Base-by-base conservation (phyloP, 37 sponge, comb jelly and placozoan species). In the Mnemiopsis leidyi region DNA sequence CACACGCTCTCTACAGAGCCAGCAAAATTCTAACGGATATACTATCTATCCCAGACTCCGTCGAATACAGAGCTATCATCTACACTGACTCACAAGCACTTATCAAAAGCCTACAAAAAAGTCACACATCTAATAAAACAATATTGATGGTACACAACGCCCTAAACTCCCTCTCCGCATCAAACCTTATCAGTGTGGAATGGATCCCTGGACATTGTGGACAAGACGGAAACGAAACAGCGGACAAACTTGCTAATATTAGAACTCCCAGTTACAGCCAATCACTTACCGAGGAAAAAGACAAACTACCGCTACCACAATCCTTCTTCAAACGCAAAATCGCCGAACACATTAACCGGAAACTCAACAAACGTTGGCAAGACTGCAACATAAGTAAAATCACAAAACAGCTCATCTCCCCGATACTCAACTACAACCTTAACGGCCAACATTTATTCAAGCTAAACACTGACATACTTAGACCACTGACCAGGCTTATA, bases 1-100 rank as follows among this genome's bases (percentile, higher is more conserved):
- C 73, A 5, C 73, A 71, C 26, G 73, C 73, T 3, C 16, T 71
- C 5, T 30, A 29, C 26, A 25, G 73, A 71, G 73, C 73, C 23
- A 23, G 16, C 25, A 71, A 5, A 23, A 71, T 29, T 18, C 16
- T 71, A n/a, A 3, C 7, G 2, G 73, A 71, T 3, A 25, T 71
- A 5, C 16, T 71, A 25, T 9, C 9, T 18, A 29, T 30, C 73
- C 73, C 73, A 3, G 18, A 9, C 68, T n/a, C 73, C 23, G 25
- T 3, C 26, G 26, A 71, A 3, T 3, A 71, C 23, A 30, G 5
- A 71, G n/a, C n/a, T n/a, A n/a, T n/a, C n/a, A 18, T 71, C 23
- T 71, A 71, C 23, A 71, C 73, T n/a, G 73, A 71, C 73, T 71
- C 73, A n/a, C 73, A 71, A 71, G 73, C 73, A 5, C 73, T 71